These are phyloP conservation scores for Delia radicum DNA, from an alignment of 1,140 invertebrate genomes.

Conservation along the genomic window DNA sequence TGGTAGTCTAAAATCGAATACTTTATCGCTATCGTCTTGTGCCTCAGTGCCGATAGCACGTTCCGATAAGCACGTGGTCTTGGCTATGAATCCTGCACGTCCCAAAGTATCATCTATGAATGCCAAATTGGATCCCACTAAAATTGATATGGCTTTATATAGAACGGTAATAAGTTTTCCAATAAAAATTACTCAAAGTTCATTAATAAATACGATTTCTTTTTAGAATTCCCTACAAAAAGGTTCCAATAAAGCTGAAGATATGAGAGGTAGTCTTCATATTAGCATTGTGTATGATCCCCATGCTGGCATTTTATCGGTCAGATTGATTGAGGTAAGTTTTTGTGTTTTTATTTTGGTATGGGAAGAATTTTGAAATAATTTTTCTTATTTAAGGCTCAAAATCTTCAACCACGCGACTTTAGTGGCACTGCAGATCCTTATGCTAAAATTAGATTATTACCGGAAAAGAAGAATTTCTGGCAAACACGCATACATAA, in stretches of 20 bases:
- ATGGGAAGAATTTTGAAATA: background rate
- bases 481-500: constrained; percentile 66
- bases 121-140: constrained; percentile 61
- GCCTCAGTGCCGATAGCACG: constrained; percentile 56
- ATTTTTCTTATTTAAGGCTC: constrained; percentile 54
- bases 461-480: constrained; percentile 63
- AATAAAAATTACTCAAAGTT: background rate
- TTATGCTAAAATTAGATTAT: constrained; percentile 62
- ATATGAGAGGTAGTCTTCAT: constrained; percentile 58
- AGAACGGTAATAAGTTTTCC: constrained; percentile 43
- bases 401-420: constrained; percentile 61
- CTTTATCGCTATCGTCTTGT: constrained; percentile 47
- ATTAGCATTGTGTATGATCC: constrained; percentile 58
- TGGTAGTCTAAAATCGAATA: constrained; percentile 52
- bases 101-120: constrained; percentile 58
- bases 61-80: constrained; percentile 61
- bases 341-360: background rate
- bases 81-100: constrained; percentile 55
- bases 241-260: constrained; percentile 41
- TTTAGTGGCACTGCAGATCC: constrained; percentile 64
- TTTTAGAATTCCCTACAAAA: constrained; percentile 46
- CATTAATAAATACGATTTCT: background rate
- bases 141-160: constrained; percentile 61
- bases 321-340: constrained; percentile 58
- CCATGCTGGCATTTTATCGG: constrained; percentile 58